A percentile compares a stretch with the other conserved stretches of the same genome.
These are phyloP conservation scores for Epirrhoe alternata DNA, from an alignment of 2,888 invertebrate genomes.

Conservation along the genomic window DNA sequence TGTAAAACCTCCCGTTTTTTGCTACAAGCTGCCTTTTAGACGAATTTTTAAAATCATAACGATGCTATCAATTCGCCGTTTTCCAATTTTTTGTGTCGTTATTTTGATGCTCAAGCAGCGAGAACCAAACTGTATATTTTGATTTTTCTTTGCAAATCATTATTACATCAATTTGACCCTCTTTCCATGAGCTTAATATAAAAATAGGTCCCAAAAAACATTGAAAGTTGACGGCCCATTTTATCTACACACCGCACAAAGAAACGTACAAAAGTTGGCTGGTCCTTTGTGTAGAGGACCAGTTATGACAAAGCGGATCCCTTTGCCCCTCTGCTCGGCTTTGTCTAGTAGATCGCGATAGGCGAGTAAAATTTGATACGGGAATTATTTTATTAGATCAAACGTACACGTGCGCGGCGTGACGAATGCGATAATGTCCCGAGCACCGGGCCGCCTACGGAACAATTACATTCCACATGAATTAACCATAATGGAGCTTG, in stretches of 20 bases:
- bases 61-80: conserved; percentile 38
- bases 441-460: conserved; percentile 62
- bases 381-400: conserved; percentile 84
- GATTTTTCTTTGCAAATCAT: conserved; percentile 1
- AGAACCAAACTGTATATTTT: background rate
- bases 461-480: conserved; percentile 83
- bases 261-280: conserved; percentile 69
- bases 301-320: conserved; percentile 82
- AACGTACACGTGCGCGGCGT: conserved; percentile 82
- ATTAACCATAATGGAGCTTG: conserved; percentile 76
- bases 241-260: conserved; percentile 71
- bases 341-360: conserved; percentile 84
- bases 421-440: conserved; percentile 83
- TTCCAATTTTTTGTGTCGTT: conserved; percentile 17
- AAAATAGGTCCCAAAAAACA: conserved; percentile 53
- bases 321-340: conserved; percentile 67
- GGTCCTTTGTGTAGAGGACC: conserved; percentile 76
- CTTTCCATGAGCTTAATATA: conserved; percentile 29
- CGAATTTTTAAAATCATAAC: conserved; percentile 56
- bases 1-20: conserved; percentile 66
- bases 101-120: conserved; percentile 10
- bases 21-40: conserved; percentile 48
- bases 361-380: conserved; percentile 84
- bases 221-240: conserved; percentile 68
- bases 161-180: conserved; percentile 39